Conservation (phyloP, 2,797 vertebrate species). For the Phylloscopus collybita region DNA sequence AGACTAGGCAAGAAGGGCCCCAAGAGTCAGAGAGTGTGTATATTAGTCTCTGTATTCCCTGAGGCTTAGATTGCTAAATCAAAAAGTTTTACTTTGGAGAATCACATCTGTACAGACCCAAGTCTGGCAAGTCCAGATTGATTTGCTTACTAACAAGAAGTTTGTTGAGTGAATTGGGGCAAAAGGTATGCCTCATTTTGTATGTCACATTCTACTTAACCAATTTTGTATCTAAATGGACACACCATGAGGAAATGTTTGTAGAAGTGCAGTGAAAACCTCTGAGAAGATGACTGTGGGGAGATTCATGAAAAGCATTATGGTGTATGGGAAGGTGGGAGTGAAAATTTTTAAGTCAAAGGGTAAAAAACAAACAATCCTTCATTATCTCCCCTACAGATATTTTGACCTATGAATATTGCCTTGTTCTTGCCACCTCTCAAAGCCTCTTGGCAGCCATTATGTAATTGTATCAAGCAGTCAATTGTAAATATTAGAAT, state of each 20-base stretch:
- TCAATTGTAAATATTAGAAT: background rate
- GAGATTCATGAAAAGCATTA: background rate
- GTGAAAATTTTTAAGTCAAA: background rate
- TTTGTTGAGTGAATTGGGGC: background rate
- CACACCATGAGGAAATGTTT: background rate
- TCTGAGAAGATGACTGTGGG: background rate
- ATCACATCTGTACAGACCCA: background rate
- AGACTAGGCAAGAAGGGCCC: slow-evolving; percentile 34
- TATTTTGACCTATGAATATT: background rate
- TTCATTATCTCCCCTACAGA: background rate
- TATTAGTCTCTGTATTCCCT: background rate
- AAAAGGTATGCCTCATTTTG: background rate
- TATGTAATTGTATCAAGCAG: background rate
- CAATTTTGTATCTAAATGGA: background rate
- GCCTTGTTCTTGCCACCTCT: background rate
- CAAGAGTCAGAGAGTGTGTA: background rate
- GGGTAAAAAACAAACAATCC: background rate
- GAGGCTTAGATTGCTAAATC: background rate
- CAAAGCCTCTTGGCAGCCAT: background rate
- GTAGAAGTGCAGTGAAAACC: background rate
- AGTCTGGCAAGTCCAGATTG: background rate
- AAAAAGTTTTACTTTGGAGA: background rate
- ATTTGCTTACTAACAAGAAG: background rate
- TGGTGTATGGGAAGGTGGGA: background rate
- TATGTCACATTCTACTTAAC: background rate